Evolutionary conservation across 2,888 invertebrate genomes (phyloP).

Genomic region (Branchipolynoe longqiensis): DNA sequence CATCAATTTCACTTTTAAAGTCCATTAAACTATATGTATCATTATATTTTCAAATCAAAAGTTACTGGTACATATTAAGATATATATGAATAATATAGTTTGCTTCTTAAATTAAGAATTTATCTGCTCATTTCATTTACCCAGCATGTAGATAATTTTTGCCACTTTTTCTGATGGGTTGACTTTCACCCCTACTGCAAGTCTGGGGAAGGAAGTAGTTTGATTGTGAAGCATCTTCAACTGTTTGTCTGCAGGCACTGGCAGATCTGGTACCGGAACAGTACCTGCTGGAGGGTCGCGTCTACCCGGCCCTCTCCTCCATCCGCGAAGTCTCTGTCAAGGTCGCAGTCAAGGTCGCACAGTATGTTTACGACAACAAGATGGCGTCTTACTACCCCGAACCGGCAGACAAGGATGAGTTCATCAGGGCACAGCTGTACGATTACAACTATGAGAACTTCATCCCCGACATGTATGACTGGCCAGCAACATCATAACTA

Average conservation of each 20-base stretch:
- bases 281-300: conserved; percentile 90
- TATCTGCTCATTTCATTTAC: too few relatives aligned
- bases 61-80: too few relatives aligned
- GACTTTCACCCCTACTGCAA: too few relatives aligned
- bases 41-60: too few relatives aligned
- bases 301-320: conserved; percentile 93
- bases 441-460: conserved; percentile 81
- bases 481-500: conserved; percentile 70
- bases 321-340: conserved; percentile 93
- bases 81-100: too few relatives aligned
- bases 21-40: too few relatives aligned
- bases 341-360: conserved; percentile 90
- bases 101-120: too few relatives aligned
- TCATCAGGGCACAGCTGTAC: conserved; percentile 78
- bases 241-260: conserved; percentile 81
- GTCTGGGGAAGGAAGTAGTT: too few relatives aligned
- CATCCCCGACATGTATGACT: conserved; percentile 81
- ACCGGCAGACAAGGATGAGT: conserved; percentile 83
- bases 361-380: conserved; percentile 87
- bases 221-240: not conserved
- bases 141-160: too few relatives aligned
- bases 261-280: conserved; percentile 90
- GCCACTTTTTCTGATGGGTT: too few relatives aligned
- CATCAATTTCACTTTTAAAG: too few relatives aligned
- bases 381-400: conserved; percentile 83